Conservation (phyloP, 2,113 vertebrate genomes). For the Poeciliopsis retropinna region DNA sequence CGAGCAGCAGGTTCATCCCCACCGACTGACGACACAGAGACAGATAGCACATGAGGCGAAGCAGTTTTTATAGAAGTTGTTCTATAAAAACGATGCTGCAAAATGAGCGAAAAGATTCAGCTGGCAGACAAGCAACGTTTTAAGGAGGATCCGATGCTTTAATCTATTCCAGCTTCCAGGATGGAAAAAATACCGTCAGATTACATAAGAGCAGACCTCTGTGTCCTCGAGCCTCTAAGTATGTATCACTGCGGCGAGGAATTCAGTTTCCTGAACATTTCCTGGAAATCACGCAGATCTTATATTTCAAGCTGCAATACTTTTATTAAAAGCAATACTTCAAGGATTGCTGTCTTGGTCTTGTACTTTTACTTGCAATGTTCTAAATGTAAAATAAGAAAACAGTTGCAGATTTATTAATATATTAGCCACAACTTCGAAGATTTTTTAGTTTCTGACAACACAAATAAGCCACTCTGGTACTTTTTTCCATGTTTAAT, state of each 20-base stretch:
- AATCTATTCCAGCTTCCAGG: slow-evolving; percentile 63
- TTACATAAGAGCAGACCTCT: slow-evolving; percentile 69
- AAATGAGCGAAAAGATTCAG: slow-evolving; percentile 44
- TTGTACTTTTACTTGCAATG: background rate
- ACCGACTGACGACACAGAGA: slow-evolving; percentile 43
- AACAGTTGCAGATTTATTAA: background rate
- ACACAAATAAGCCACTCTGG: background rate
- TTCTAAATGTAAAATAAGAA: background rate
- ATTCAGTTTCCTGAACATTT: slow-evolving; percentile 24
- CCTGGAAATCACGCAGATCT: slow-evolving; percentile 57
- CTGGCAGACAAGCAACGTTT: slow-evolving; percentile 26
- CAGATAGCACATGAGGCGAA: slow-evolving; percentile 45
- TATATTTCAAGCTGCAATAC: slow-evolving; percentile 4
- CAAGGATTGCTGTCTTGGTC: background rate
- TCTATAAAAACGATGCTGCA: slow-evolving; percentile 53
- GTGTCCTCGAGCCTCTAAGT: slow-evolving; percentile 54
- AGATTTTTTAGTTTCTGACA: too few relatives aligned
- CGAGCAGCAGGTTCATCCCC: slow-evolving; percentile 26
- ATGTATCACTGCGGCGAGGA: slow-evolving; percentile 49
- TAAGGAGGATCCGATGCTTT: slow-evolving; percentile 49
- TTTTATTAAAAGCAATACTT: background rate
- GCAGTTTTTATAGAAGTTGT: slow-evolving; percentile 70
- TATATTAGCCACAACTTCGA: background rate
- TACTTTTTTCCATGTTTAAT: background rate
- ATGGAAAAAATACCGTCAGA: slow-evolving; percentile 46